phyloP scores from a whole-genome alignment of 1,140 invertebrate species.

The Cydia amplana region DNA sequence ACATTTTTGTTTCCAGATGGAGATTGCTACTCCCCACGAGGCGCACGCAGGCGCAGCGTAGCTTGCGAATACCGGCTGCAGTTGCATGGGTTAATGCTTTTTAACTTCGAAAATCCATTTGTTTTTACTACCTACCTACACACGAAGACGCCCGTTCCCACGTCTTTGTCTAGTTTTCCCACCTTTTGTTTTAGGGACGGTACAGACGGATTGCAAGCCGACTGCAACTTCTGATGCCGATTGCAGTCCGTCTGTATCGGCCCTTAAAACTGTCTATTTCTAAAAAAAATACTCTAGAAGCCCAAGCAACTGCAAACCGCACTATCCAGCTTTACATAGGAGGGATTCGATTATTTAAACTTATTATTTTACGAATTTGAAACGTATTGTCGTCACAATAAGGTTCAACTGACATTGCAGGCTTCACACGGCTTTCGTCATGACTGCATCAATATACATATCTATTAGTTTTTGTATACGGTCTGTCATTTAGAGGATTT shows the following conservation, averaged over 20 bases:
- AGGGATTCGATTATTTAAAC: slow-evolving; percentile 40
- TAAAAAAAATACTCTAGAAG: no score
- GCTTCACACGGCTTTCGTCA: neutral
- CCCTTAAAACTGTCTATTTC: no score
- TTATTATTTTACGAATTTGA: neutral
- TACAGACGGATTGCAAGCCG: no score
- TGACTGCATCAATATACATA: slow-evolving; percentile 45
- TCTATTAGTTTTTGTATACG: slow-evolving; percentile 44
- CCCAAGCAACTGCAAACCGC: slow-evolving; percentile 22
- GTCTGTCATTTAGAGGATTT: neutral
- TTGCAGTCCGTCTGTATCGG: no score
- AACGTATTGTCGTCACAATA: slow-evolving; percentile 24
- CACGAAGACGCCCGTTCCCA: no score
- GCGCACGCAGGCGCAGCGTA: slow-evolving; percentile 3
- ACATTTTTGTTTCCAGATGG: slow-evolving; percentile 34
- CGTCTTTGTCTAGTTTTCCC: no score
- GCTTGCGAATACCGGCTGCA: neutral
- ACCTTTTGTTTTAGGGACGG: no score
- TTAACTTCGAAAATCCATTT: no score
- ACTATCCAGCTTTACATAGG: neutral
- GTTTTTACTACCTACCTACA: no score
- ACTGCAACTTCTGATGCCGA: no score
- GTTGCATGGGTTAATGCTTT: neutral
- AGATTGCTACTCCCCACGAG: slow-evolving; percentile 71
- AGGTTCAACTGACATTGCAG: slow-evolving; percentile 22